phyloP scores from a whole-genome alignment of 2,113 vertebrate species.

The Equus quagga region DNA sequence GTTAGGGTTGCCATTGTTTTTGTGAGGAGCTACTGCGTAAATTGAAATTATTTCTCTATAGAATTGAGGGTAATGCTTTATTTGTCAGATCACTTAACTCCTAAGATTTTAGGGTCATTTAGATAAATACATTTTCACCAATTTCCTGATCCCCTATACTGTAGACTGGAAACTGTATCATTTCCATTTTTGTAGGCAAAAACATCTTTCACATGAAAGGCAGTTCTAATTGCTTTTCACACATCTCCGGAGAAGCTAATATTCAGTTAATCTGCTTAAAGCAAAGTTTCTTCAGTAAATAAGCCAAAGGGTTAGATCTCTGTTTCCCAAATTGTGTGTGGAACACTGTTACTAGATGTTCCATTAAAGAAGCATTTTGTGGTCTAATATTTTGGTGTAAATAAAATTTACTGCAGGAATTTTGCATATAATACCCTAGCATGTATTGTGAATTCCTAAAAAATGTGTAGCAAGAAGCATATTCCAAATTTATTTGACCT shows the following conservation, averaged over 20 bases:
- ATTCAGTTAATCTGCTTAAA: constrained; percentile 53
- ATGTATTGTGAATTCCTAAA: background rate
- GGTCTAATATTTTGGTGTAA: background rate
- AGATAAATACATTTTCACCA: background rate
- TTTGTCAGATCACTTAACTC: background rate
- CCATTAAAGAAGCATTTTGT: background rate
- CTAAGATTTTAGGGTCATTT: background rate
- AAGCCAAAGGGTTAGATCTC: background rate
- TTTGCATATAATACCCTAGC: background rate
- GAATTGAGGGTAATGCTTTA: background rate
- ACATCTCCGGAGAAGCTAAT: background rate
- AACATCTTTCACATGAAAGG: background rate
- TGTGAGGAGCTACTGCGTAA: background rate
- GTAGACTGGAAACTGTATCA: background rate
- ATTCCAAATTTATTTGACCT: background rate
- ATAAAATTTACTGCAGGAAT: background rate
- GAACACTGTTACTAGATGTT: constrained; percentile 1
- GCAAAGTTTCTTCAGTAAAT: constrained; percentile 30
- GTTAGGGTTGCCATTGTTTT: background rate
- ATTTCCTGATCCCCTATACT: background rate
- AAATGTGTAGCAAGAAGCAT: background rate
- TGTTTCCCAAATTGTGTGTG: background rate
- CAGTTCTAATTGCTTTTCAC: background rate
- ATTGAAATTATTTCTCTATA: constrained; percentile 34
- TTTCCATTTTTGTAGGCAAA: background rate